Conservation (phyloP, 2,113 vertebrate species). For the Megaleporinus macrocephalus region DNA sequence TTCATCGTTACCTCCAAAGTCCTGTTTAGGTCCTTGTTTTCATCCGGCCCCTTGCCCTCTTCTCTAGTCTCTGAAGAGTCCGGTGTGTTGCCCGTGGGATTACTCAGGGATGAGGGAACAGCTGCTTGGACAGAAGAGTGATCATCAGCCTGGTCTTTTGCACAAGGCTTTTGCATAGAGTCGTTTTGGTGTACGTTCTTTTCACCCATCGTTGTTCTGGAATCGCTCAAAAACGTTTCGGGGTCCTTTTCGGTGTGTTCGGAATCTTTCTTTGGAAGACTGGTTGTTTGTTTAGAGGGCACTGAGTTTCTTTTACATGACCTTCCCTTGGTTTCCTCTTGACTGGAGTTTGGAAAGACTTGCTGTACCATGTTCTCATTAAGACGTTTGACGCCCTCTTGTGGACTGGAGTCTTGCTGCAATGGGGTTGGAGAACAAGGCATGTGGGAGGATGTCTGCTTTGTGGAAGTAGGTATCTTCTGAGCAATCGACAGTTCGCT, state of each 20-base stretch:
- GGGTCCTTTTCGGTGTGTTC: slow-evolving; percentile 30
- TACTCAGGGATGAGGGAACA: slow-evolving; percentile 20
- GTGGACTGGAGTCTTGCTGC: slow-evolving; percentile 38
- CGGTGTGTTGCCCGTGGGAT: neutral
- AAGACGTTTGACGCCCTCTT: slow-evolving; percentile 37
- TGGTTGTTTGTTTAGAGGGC: slow-evolving; percentile 16
- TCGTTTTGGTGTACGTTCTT: slow-evolving; percentile 28
- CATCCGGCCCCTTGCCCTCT: slow-evolving; percentile 30
- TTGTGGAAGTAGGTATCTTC: slow-evolving; percentile 35
- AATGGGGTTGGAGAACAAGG: slow-evolving; percentile 39
- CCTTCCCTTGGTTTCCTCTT: slow-evolving; percentile 1
- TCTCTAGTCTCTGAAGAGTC: slow-evolving; percentile 14
- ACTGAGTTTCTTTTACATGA: slow-evolving; percentile 3
- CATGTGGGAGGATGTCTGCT: slow-evolving; percentile 41
- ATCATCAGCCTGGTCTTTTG: slow-evolving; percentile 20
- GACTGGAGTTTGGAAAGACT: slow-evolving; percentile 17
- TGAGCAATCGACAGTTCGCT: slow-evolving; percentile 44
- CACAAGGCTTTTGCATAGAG: slow-evolving; percentile 15
- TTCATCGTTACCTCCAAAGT: slow-evolving; percentile 15
- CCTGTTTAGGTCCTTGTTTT: slow-evolving; percentile 19
- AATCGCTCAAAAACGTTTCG: slow-evolving; percentile 10
- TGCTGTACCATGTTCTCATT: slow-evolving; percentile 39
- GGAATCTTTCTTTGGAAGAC: slow-evolving; percentile 28
- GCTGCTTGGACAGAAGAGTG: slow-evolving; percentile 13
- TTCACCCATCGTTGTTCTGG: neutral